Evolutionary conservation across 2,113 vertebrate species (phyloP).

Genomic region (Rhagologus leucostigma): DNA sequence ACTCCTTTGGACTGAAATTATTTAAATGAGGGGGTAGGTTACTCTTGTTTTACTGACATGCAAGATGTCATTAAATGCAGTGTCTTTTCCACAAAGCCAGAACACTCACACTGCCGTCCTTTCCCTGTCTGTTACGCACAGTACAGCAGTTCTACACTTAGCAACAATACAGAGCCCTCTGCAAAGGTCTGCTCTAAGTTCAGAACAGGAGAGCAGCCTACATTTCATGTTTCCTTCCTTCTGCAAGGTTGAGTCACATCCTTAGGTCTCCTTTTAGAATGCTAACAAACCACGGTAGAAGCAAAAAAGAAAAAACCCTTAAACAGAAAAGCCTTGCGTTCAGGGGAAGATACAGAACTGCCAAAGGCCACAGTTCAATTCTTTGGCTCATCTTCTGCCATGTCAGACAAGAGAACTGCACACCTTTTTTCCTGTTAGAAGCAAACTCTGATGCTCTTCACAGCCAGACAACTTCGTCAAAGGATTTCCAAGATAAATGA

Average conservation of each 20-base stretch:
- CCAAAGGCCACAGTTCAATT: not conserved
- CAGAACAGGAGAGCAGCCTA: slow-evolving; percentile 6
- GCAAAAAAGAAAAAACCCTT: not conserved
- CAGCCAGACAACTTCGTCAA: not conserved
- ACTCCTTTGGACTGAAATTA: not conserved
- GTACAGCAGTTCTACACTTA: not conserved
- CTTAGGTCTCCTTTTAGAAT: slow-evolving; percentile 46
- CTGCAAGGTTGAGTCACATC: slow-evolving; percentile 61
- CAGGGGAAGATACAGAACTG: not conserved
- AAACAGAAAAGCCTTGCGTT: not conserved
- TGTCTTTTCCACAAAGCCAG: not conserved
- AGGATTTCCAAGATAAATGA: not conserved
- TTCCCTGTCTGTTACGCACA: not conserved
- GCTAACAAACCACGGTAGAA: not conserved
- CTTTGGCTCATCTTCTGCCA: not conserved
- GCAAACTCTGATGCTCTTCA: not conserved
- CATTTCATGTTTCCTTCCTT: slow-evolving; percentile 65
- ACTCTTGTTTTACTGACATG: not conserved
- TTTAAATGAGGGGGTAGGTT: not conserved
- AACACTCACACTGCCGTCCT: accelerated
- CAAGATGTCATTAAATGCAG: not conserved
- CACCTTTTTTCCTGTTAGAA: not conserved
- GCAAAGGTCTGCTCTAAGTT: not conserved
- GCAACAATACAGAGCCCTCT: not conserved
- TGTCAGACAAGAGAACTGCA: not conserved